A percentile compares a stretch with the other conserved stretches of the same genome.
Conservation (phyloP, 2,113 vertebrate genomes). For the Pseudolaguvia tuberculata region DNA sequence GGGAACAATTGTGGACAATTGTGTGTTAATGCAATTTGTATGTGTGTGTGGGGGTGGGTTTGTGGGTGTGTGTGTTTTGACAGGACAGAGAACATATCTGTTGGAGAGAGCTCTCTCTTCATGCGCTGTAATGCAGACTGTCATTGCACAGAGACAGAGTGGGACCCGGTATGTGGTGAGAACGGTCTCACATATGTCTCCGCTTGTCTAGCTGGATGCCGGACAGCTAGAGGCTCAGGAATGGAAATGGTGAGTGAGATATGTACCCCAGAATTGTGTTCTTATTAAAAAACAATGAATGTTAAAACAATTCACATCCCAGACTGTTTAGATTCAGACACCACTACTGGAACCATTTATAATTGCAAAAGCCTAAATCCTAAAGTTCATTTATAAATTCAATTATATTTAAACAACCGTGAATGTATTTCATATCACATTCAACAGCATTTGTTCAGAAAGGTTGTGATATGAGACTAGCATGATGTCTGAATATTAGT, state of each 20-base stretch:
- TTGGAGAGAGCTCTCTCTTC: slow-evolving; percentile 65
- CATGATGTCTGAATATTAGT: too few relatives aligned
- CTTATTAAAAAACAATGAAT: too few relatives aligned
- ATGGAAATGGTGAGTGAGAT: slow-evolving; percentile 70
- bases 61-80: background rate
- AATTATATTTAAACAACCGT: background rate
- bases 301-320: too few relatives aligned
- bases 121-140: slow-evolving; percentile 82
- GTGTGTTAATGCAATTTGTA: background rate
- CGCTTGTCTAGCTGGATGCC: slow-evolving; percentile 86
- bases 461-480: too few relatives aligned
- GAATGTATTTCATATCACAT: background rate
- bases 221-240: slow-evolving; percentile 65
- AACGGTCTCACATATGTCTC: slow-evolving; percentile 84
- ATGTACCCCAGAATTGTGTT: background rate
- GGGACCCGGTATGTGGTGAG: slow-evolving; percentile 88
- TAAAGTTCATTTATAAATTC: background rate
- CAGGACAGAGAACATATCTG: slow-evolving; percentile 64
- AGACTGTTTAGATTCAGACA: too few relatives aligned
- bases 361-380: background rate
- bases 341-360: too few relatives aligned
- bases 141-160: slow-evolving; percentile 72
- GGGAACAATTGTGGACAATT: background rate
- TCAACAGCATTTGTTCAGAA: too few relatives aligned
- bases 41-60: too few relatives aligned